Evolutionary conservation across 2,797 vertebrate genomes (phyloP), one percentile per base, ranked within the genome.

Genomic region (Rachycentron canadum): DNA sequence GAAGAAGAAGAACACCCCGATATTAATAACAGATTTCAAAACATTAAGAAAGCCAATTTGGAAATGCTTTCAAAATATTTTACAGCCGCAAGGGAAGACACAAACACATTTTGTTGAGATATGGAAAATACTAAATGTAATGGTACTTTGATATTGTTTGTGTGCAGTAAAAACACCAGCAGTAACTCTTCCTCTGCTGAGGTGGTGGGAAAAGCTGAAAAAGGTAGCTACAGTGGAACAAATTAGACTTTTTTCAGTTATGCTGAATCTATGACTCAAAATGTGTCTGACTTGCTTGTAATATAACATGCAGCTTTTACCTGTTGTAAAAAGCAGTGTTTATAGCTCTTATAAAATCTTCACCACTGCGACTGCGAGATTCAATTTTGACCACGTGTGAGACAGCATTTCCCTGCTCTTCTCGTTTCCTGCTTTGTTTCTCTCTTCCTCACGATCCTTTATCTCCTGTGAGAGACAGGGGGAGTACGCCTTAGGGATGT

Each of bases 401-500:
- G 25, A 11, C 30, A 62, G 41, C 26, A 11, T 21, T 56, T 71
- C 3, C 9, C 30, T 50, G 9, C 14, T 56, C 9, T 14, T 40
- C 43, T 78, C 10, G 28, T 30, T 26, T 50, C 43, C 60, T 47
- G 8, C 10, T 30, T 58, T 47, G 17, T 70, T 13, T 36, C 19
- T 58, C 13, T 13, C 1, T 62, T 41, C 30, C 63, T 73, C 30
- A 7, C 40, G 19, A 6, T 70, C 60, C 49, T 57, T 61, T 41
- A 40, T 68, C 49, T 38, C 53, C 55, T 34, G 34, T 77, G 69
- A 65, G 60, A 28, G 34, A 56, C 57, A 45, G 45, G 40, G 30
- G 25, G 21, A 59, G 66, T 28, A 19, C 52, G 58, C 70, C 21
- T 65, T 43, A 61, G 79, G 77, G 72, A 64, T 84, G 78, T 70